Percentiles rank a stretch among this genome's conserved stretches.
phyloP scores from a whole-genome alignment of 1,140 invertebrate species.

The Dendroctonus valens region DNA sequence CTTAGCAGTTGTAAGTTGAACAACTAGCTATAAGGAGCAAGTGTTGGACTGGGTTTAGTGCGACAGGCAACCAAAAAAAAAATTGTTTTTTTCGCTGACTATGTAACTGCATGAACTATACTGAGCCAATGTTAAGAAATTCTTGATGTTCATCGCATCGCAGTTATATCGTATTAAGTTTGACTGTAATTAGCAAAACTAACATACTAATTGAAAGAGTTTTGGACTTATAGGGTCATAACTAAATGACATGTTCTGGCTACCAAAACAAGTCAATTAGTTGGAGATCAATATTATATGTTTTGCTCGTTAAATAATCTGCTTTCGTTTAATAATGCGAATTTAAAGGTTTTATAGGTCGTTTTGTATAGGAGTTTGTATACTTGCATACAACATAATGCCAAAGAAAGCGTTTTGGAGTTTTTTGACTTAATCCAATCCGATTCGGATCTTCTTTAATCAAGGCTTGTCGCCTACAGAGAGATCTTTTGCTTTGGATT shows the following conservation, averaged over 20 bases:
- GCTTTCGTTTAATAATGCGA: no score
- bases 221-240: neutral
- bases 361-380: no score
- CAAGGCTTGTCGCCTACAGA: no score
- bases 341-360: no score
- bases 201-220: neutral
- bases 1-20: slow-evolving; percentile 28
- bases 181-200: neutral
- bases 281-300: no score
- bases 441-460: no score
- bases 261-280: neutral
- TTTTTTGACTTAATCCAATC: no score
- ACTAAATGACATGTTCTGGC: neutral
- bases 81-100: neutral
- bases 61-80: slow-evolving; percentile 23
- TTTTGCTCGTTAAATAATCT: no score
- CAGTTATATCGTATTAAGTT: neutral
- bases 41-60: slow-evolving; percentile 36
- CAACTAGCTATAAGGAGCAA: slow-evolving; percentile 49
- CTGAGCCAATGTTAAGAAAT: no score
- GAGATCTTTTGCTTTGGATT: no score
- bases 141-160: neutral
- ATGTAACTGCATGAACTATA: neutral
- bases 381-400: no score
- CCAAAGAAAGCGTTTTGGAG: no score